These are phyloP conservation scores for Tinea trinotella DNA, from an alignment of 2,888 invertebrate genomes.

Conservation along the genomic window DNA sequence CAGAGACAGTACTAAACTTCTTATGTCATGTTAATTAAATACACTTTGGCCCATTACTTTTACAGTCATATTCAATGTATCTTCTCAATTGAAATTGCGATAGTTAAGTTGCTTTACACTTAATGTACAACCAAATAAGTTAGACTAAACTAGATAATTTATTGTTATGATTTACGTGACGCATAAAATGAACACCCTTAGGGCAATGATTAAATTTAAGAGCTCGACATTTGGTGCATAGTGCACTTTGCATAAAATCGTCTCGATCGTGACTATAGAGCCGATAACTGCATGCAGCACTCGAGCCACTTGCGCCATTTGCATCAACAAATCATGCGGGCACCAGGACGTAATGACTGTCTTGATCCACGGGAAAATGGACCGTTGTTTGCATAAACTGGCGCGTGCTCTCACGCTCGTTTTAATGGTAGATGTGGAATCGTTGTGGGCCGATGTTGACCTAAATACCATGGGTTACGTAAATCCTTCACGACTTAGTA, in stretches of 20 bases:
- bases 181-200: conserved; percentile 41
- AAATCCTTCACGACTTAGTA: conserved; percentile 34
- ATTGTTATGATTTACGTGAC: not conserved
- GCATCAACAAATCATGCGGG: conserved; percentile 27
- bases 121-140: too few species aligned
- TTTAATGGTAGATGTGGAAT: conserved; percentile 40
- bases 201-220: conserved; percentile 45
- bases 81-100: too few species aligned
- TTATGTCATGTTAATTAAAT: conserved; percentile 10
- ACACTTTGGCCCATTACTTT: not conserved
- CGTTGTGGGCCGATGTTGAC: conserved; percentile 33
- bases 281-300: conserved; percentile 39
- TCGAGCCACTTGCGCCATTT: conserved; percentile 51
- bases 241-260: conserved; percentile 35
- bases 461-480: conserved; percentile 35
- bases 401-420: conserved; percentile 49
- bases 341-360: conserved; percentile 47
- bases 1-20: conserved; percentile 4
- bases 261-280: conserved; percentile 51
- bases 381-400: conserved; percentile 54
- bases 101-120: too few species aligned
- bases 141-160: not conserved
- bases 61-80: too few species aligned
- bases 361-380: conserved; percentile 47
- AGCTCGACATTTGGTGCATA: conserved; percentile 27